Conservation (phyloP, 2,888 invertebrate genomes). For the Salpingus planirostris region DNA sequence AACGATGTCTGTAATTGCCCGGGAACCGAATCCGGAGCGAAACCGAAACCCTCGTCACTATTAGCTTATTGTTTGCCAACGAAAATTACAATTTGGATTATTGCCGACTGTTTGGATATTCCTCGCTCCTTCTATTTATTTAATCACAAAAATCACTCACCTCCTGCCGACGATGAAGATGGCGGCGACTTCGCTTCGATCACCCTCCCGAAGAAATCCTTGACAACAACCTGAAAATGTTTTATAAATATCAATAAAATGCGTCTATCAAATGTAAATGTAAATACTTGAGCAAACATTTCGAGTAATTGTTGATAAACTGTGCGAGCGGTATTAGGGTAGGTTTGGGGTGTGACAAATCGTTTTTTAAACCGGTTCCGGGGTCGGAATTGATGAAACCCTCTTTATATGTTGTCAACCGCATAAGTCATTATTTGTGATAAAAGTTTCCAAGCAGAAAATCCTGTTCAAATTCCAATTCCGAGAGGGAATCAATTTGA, state of each 20-base stretch:
- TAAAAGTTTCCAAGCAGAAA: slow-evolving; percentile 21
- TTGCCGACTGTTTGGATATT: slow-evolving; percentile 32
- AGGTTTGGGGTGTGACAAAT: too few species aligned
- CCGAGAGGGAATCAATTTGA: slow-evolving; percentile 18
- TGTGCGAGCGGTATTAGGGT: too few species aligned
- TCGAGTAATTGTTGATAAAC: too few species aligned
- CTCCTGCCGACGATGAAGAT: too few species aligned
- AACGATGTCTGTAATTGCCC: slow-evolving; percentile 35
- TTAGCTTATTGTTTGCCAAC: slow-evolving; percentile 38
- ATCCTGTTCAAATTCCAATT: slow-evolving; percentile 22
- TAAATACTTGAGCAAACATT: slow-evolving; percentile 7
- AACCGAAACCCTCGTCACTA: slow-evolving; percentile 23
- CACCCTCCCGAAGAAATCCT: slow-evolving; percentile 40
- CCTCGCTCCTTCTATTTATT: slow-evolving; percentile 1
- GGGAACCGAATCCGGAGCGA: slow-evolving; percentile 17
- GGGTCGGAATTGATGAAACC: too few species aligned
- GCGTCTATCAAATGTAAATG: slow-evolving; percentile 11
- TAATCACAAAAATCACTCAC: too few species aligned
- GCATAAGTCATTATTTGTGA: slow-evolving; percentile 21
- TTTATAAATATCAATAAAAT: too few species aligned
- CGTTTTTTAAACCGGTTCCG: too few species aligned
- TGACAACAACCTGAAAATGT: slow-evolving; percentile 33
- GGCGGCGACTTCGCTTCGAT: slow-evolving; percentile 18
- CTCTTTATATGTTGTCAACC: neutral
- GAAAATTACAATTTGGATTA: slow-evolving; percentile 38